phyloP scores from a whole-genome alignment of 2,113 vertebrate genomes.

The Pomatorhinus ruficollis region DNA sequence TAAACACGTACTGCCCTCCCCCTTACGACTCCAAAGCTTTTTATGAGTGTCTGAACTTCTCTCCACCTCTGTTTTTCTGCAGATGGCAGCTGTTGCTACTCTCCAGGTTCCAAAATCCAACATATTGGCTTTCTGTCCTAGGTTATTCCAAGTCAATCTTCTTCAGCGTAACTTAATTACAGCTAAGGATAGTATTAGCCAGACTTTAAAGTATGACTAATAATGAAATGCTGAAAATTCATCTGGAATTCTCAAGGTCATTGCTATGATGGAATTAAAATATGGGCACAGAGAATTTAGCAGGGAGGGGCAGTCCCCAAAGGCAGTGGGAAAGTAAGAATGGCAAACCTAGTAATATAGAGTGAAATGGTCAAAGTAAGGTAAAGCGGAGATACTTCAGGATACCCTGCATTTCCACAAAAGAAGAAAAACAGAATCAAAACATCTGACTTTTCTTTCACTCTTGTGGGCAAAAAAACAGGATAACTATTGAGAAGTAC shows the following conservation, averaged over 20 bases:
- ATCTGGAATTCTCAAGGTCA: slow-evolving; percentile 11
- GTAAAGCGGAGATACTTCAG: not conserved
- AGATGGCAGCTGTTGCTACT: slow-evolving; percentile 36
- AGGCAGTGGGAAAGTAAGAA: not conserved
- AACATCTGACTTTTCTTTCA: not conserved
- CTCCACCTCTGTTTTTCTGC: slow-evolving; percentile 39
- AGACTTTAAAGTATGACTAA: slow-evolving; percentile 26
- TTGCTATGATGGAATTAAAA: not conserved
- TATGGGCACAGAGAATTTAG: not conserved
- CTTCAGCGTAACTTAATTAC: slow-evolving; percentile 27
- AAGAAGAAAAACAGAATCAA: not conserved
- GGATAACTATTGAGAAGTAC: not conserved
- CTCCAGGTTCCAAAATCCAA: slow-evolving; percentile 13
- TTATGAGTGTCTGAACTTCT: slow-evolving; percentile 53
- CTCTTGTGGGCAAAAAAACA: not conserved
- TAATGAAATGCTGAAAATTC: slow-evolving; percentile 16
- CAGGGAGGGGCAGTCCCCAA: not conserved
- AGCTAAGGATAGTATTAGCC: not conserved
- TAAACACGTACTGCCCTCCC: slow-evolving; percentile 43
- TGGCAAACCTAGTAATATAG: not conserved
- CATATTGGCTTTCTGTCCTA: not conserved
- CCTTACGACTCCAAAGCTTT: slow-evolving; percentile 24
- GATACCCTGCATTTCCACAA: not conserved
- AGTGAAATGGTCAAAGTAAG: not conserved
- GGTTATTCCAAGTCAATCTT: not conserved